Base-by-base conservation (phyloP, 2,113 vertebrate species). In the Ailurus styani region DNA sequence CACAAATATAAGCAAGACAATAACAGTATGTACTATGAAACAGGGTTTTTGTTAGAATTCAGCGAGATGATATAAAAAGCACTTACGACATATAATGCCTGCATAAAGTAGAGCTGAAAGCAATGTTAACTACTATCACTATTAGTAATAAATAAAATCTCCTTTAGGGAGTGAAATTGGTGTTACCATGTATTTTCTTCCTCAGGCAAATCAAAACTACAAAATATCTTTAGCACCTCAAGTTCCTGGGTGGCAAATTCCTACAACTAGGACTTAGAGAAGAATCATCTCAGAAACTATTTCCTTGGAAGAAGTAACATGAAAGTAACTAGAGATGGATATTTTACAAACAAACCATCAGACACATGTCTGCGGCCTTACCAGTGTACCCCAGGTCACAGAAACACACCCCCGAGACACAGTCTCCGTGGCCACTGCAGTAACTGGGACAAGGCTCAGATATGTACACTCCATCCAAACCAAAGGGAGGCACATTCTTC, bases 381-480 rank as follows among this genome's bases (percentile, higher is more conserved):
- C 99, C 99, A 73, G 99, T 99, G 96, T 99, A 99, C 57, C 99
- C 99, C 99, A 99, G 99, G 97, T 99, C 99, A 95, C 99, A 99
- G 98, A 99, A 99, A 98, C 99, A 99, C 98, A 99, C 99, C 10
- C 99, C 99, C 0, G 99, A 99, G 97, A 99, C 99, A 2, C 99
- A 99, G 95, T 99, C 99, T 31, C 99, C 99, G 0, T 99, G 99
- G 8, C 99, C 99, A 1, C 98, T 99, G 98, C 99, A 99, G 98
- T 99, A 99, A 98, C 97, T 99, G 88, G 99, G 99, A 93, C 99
- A 99, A 1, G 99, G 99, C 97, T 99, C 99, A 0, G 99, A 99
- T 97, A 99, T 99, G 98, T 99, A 99, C 27, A 99, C 99, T 0
- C 99, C 99, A 0, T 99, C 99, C 95, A 99, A 94, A 27, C 99